These are phyloP conservation scores for Tolmerus cingulatus DNA, from an alignment of 2,888 invertebrate genomes.

Conservation along the genomic window DNA sequence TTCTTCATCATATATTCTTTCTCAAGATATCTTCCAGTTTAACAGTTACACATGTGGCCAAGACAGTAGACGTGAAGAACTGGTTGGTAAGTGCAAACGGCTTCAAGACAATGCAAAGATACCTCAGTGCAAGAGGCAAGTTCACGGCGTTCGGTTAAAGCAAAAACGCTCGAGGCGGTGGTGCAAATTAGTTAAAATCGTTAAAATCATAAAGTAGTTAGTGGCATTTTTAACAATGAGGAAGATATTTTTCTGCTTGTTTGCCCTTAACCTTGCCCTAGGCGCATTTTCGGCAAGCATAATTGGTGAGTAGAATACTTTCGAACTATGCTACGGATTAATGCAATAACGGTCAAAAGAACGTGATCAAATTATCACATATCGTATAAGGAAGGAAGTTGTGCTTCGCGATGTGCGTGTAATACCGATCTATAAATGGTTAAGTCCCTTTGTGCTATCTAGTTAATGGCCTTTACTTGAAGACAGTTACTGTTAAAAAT, in stretches of 20 bases:
- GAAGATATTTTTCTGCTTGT: conserved; percentile 39
- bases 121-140: conserved; percentile 45
- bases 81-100: neutral
- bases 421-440: neutral
- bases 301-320: conserved; percentile 44
- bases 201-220: conserved; percentile 16
- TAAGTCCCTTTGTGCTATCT: neutral
- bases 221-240: conserved; percentile 2
- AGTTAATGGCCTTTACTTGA: neutral
- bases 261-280: conserved; percentile 22
- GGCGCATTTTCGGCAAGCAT: conserved; percentile 44
- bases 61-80: neutral
- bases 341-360: neutral
- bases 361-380: neutral
- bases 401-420: neutral
- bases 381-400: neutral
- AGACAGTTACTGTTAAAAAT: neutral
- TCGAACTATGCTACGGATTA: neutral
- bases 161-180: neutral
- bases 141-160: conserved; percentile 44
- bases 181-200: neutral
- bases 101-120: neutral
- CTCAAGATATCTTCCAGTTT: neutral
- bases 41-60: conserved; percentile 2
- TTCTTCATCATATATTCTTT: neutral